Evolutionary conservation across 2,113 vertebrate species (phyloP).

Genomic region (Leptosomus discolor): DNA sequence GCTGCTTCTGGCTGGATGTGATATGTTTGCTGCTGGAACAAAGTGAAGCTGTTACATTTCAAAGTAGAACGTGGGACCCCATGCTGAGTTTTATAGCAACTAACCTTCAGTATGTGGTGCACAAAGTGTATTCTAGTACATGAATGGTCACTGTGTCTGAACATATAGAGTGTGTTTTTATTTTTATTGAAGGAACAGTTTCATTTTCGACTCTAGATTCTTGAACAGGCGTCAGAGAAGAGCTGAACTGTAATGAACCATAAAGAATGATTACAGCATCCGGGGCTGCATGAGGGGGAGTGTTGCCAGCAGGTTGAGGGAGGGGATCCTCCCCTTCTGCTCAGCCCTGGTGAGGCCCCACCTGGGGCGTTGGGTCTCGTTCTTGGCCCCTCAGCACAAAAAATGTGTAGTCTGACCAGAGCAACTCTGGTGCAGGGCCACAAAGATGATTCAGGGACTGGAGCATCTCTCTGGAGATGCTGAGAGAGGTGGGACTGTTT

Average conservation of each 20-base stretch:
- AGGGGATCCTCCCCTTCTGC: not conserved
- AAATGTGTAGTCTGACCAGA: not conserved
- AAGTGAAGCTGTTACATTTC: not conserved
- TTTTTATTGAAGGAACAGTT: not conserved
- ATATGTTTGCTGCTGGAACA: not conserved
- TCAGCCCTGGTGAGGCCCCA: not conserved
- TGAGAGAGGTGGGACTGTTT: not conserved
- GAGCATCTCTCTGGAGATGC: not conserved
- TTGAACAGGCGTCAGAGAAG: not conserved
- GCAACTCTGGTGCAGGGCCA: not conserved
- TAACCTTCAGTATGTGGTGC: not conserved
- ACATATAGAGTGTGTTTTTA: not conserved
- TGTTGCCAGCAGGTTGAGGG: not conserved
- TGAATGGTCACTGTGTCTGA: not conserved
- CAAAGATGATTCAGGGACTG: not conserved
- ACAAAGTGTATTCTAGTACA: not conserved
- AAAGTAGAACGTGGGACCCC: not conserved
- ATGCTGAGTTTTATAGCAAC: not conserved
- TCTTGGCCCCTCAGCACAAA: not conserved
- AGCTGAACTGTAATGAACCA: not conserved
- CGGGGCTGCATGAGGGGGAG: not conserved
- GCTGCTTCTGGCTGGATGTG: not conserved
- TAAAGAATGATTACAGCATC: not conserved
- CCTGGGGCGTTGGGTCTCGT: not conserved
- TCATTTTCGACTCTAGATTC: not conserved